Conservation (phyloP, 2,888 invertebrate species). For the Anorthoa munda region DNA sequence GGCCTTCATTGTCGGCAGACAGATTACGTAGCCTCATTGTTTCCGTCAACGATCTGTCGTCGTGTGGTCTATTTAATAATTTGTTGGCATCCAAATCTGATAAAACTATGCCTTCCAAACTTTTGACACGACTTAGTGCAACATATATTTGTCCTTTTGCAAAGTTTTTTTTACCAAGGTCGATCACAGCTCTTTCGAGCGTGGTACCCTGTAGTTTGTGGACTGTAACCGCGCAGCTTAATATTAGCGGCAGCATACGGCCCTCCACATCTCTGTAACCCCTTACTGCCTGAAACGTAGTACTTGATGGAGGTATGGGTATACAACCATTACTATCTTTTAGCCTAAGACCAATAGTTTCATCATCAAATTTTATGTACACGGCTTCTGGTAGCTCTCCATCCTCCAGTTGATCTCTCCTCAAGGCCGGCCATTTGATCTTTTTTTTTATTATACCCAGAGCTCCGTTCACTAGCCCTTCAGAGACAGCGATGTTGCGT, state of each 20-base stretch:
- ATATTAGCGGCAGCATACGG: constrained; percentile 65
- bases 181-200: constrained; percentile 64
- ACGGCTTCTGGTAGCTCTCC: constrained; percentile 13
- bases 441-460: too few relatives aligned
- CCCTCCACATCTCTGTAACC: constrained; percentile 66
- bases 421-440: too few relatives aligned
- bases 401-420: constrained; percentile 24
- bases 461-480: constrained; percentile 33
- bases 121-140: constrained; percentile 63
- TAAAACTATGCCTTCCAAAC: constrained; percentile 56
- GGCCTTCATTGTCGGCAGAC: neutral
- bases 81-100: constrained; percentile 48
- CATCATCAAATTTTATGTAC: too few relatives aligned
- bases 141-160: constrained; percentile 65
- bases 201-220: constrained; percentile 68
- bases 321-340: constrained; percentile 34
- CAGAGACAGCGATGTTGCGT: constrained; percentile 16
- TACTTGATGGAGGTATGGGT: neutral
- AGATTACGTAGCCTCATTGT: neutral
- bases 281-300: constrained; percentile 55
- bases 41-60: neutral
- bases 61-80: constrained; percentile 43
- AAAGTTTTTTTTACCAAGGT: constrained; percentile 62
- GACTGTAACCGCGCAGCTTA: constrained; percentile 68
- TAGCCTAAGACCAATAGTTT: constrained; percentile 6